Evolutionary conservation across 2,888 invertebrate species (phyloP).

Genomic region (Panzeria rudis): DNA sequence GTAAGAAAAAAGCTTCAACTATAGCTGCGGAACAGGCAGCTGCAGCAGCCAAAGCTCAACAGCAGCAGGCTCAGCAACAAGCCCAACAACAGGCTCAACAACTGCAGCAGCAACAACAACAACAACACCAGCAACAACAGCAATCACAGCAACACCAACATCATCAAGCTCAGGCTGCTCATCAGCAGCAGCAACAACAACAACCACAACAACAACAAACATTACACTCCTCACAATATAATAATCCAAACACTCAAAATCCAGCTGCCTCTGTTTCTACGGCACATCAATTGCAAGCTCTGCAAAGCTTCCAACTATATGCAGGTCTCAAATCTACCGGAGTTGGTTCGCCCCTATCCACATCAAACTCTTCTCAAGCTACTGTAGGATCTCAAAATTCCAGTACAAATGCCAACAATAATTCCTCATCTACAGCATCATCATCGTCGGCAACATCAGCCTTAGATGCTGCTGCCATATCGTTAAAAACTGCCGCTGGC

Average conservation of each 20-base stretch:
- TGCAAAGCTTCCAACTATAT: constrained; percentile 86
- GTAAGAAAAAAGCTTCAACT: constrained; percentile 80
- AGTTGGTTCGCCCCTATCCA: constrained; percentile 78
- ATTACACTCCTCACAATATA: constrained; percentile 68
- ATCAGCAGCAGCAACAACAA: constrained; percentile 74
- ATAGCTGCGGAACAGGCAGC: constrained; percentile 78
- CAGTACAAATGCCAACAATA: constrained; percentile 75
- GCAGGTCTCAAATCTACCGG: constrained; percentile 85
- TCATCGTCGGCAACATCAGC: constrained; percentile 72
- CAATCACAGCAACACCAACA: constrained; percentile 75
- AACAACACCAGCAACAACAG: constrained; percentile 72
- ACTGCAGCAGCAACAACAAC: constrained; percentile 66
- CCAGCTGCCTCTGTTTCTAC: constrained; percentile 77
- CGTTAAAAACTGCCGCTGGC: constrained; percentile 87
- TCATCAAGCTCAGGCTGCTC: constrained; percentile 67
- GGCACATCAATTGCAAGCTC: constrained; percentile 80
- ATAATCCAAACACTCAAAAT: constrained; percentile 76
- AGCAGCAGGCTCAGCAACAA: constrained; percentile 75
- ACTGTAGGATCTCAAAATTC: constrained; percentile 65
- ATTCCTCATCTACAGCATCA: constrained; percentile 66
- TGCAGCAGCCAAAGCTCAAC: constrained; percentile 73
- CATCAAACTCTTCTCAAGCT: constrained; percentile 71
- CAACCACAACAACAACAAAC: constrained; percentile 76
- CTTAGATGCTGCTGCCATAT: constrained; percentile 84
- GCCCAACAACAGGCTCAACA: constrained; percentile 75